A percentile compares a stretch with the other conserved stretches of the same genome.
Evolutionary conservation across 2,113 vertebrate genomes (phyloP).

Genomic region (Phyllostomus hastatus): DNA sequence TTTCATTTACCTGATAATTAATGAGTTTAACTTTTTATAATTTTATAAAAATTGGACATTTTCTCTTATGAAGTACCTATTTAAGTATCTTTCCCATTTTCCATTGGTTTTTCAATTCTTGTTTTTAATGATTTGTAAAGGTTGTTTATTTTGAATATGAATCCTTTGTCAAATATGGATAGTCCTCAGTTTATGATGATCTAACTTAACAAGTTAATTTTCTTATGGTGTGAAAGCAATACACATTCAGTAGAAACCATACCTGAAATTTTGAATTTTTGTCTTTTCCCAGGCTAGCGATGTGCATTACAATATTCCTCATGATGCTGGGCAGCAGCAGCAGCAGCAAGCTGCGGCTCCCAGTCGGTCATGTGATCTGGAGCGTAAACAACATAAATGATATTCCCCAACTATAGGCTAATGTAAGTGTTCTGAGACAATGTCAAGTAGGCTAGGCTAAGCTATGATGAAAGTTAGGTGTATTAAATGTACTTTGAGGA

Average conservation of each 20-base stretch:
- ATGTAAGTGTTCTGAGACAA: neutral
- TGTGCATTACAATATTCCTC: neutral
- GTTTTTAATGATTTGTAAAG: neutral
- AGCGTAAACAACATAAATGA: too few species aligned
- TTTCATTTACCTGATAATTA: neutral
- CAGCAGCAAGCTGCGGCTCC: neutral
- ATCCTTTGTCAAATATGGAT: neutral
- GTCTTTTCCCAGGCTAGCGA: neutral
- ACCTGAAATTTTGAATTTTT: neutral
- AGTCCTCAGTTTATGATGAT: neutral
- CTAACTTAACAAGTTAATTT: neutral
- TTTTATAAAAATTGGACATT: neutral
- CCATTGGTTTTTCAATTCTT: neutral
- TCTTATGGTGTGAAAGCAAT: neutral
- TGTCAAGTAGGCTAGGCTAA: neutral
- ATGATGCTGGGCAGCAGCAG: neutral
- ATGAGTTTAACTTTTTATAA: neutral
- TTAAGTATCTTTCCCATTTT: neutral
- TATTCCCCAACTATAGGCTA: neutral
- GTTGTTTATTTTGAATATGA: neutral
- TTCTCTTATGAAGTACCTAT: neutral
- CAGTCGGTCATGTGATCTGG: neutral
- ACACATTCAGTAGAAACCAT: neutral
- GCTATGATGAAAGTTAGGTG: neutral
- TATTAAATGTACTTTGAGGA: neutral